Evolutionary conservation across 2,888 invertebrate species (phyloP).

Genomic region (Steromphala cineraria): DNA sequence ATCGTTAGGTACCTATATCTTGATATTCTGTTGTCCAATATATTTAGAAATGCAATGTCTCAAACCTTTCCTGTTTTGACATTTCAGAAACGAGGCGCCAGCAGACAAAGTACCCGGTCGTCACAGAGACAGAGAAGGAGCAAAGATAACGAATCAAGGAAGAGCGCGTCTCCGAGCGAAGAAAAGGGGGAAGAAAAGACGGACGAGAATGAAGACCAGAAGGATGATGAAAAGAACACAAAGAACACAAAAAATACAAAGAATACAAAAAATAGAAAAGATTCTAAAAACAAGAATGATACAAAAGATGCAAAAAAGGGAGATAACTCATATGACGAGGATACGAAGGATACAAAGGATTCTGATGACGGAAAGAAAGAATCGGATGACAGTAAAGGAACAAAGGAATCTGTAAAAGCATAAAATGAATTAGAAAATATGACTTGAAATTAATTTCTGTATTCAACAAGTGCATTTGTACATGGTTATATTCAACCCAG

Average conservation of each 20-base stretch:
- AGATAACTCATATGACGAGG: slow-evolving; percentile 11
- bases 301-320: not conserved
- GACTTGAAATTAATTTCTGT: too few relatives aligned
- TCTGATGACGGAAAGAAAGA: slow-evolving; percentile 10
- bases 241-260: slow-evolving; percentile 6
- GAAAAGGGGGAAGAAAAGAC: slow-evolving; percentile 5
- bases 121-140: not conserved
- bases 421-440: not conserved
- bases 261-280: slow-evolving; percentile 15
- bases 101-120: not conserved
- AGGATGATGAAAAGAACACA: slow-evolving; percentile 4
- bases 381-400: slow-evolving; percentile 11
- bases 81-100: not conserved
- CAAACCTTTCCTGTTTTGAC: not conserved
- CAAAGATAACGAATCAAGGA: not conserved
- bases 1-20: too few relatives aligned
- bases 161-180: not conserved
- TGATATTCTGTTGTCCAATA: too few relatives aligned
- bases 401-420: slow-evolving; percentile 17
- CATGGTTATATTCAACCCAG: too few relatives aligned
- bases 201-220: not conserved
- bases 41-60: too few relatives aligned
- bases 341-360: slow-evolving; percentile 13
- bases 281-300: not conserved
- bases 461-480: too few relatives aligned